phyloP scores from a whole-genome alignment of 1,140 invertebrate genomes.

The Dryas iulia region DNA sequence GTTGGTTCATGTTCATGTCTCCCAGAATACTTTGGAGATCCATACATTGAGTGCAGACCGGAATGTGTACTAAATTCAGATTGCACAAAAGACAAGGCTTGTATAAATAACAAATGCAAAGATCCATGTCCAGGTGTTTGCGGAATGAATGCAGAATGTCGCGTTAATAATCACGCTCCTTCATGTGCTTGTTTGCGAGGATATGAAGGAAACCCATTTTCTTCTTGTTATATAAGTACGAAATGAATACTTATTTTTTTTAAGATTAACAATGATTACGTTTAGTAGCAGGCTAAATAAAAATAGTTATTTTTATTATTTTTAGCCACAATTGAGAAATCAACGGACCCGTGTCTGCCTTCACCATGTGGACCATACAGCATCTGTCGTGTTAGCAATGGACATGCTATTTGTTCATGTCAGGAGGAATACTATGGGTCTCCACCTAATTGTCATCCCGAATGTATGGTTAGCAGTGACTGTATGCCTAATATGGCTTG shows the following conservation, averaged over 20 bases:
- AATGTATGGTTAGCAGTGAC: constrained; percentile 88
- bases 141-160: constrained; percentile 85
- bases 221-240: constrained; percentile 77
- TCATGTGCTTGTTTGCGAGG: constrained; percentile 85
- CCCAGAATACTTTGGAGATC: constrained; percentile 86
- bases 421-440: constrained; percentile 75
- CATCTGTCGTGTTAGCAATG: constrained; percentile 83
- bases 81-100: constrained; percentile 82
- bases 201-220: constrained; percentile 88
- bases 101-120: constrained; percentile 84
- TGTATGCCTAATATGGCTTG: constrained; percentile 86
- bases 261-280: background rate
- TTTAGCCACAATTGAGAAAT: constrained; percentile 72
- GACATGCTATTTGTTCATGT: constrained; percentile 87
- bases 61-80: constrained; percentile 87
- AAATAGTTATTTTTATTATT: constrained; percentile 36
- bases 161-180: constrained; percentile 85
- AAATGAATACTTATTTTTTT: constrained; percentile 11
- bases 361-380: constrained; percentile 88
- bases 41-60: constrained; percentile 87
- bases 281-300: background rate
- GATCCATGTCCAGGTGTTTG: constrained; percentile 84
- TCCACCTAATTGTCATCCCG: constrained; percentile 86
- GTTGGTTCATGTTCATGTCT: constrained; percentile 87
- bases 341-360: constrained; percentile 83